Evolutionary conservation across 2,888 invertebrate species (phyloP).

Genomic region (Augochlorella aurata): DNA sequence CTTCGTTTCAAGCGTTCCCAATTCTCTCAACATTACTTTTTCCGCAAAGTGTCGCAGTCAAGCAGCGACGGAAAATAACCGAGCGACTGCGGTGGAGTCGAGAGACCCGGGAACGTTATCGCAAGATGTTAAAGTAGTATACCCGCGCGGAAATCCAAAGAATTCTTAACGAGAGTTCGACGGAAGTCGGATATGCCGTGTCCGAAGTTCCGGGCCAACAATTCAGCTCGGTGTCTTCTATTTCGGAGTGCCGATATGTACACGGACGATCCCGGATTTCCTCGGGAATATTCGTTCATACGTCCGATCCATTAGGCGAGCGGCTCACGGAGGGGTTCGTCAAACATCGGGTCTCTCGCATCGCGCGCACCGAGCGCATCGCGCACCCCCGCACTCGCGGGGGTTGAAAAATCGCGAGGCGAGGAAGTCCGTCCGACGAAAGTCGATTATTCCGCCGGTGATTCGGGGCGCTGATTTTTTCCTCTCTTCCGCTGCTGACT

Average conservation of each 20-base stretch:
- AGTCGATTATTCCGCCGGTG: constrained; percentile 67
- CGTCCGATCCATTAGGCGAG: constrained; percentile 34
- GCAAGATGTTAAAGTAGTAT: not conserved
- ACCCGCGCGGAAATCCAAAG: not conserved
- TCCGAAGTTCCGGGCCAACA: not conserved
- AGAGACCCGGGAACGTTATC: no score
- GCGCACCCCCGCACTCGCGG: no score
- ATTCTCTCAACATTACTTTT: no score
- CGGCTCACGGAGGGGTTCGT: constrained; percentile 33
- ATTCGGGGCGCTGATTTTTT: constrained; percentile 60
- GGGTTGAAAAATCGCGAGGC: constrained; percentile 46
- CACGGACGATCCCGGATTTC: not conserved
- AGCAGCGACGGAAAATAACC: no score
- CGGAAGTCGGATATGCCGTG: not conserved
- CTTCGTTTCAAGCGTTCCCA: no score
- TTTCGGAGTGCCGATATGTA: constrained; percentile 7
- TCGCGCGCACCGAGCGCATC: not conserved
- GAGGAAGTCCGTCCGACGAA: constrained; percentile 55
- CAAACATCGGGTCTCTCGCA: constrained; percentile 46
- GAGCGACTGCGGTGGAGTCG: no score
- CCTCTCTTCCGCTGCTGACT: constrained; percentile 65
- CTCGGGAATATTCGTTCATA: constrained; percentile 21
- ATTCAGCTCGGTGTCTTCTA: constrained; percentile 4
- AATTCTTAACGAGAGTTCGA: not conserved
- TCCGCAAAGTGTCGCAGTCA: no score